Percentiles rank a stretch among this genome's conserved stretches.
phyloP scores from a whole-genome alignment of 1,140 invertebrate genomes.

The Halictus rubicundus region DNA sequence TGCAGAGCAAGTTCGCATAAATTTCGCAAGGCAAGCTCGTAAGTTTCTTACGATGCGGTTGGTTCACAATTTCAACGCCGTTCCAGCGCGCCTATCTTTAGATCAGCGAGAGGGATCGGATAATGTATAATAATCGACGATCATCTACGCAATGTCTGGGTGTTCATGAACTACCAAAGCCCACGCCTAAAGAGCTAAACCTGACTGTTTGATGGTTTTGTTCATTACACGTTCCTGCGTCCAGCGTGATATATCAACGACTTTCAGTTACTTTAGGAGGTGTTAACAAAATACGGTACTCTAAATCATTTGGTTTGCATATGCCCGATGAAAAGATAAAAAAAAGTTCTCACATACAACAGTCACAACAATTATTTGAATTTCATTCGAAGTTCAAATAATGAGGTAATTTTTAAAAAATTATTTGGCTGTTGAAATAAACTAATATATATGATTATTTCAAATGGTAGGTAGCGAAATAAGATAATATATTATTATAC shows the following conservation, averaged over 20 bases:
- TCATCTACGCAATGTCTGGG: conserved; percentile 1
- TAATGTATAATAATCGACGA: conserved; percentile 4
- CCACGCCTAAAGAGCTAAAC: conserved; percentile 2
- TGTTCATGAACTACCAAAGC: conserved; percentile 6
- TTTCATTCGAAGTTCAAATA: no score
- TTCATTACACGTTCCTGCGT: background rate
- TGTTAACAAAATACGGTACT: background rate
- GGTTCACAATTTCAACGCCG: background rate
- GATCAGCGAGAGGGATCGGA: background rate
- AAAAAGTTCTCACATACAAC: no score
- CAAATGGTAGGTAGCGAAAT: no score
- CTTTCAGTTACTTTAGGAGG: background rate
- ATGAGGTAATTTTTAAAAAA: no score
- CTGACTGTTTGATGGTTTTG: background rate
- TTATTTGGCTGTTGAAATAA: no score
- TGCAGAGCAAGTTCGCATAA: background rate
- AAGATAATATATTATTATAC: no score
- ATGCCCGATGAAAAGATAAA: no score
- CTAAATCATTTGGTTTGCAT: background rate
- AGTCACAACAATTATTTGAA: no score
- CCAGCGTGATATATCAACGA: background rate
- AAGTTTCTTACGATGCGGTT: background rate
- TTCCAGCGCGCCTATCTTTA: background rate
- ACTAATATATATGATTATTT: no score
- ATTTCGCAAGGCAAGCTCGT: background rate